Conservation (phyloP, 2,888 invertebrate genomes). For the Drosophila nr. perissopoda region DNA sequence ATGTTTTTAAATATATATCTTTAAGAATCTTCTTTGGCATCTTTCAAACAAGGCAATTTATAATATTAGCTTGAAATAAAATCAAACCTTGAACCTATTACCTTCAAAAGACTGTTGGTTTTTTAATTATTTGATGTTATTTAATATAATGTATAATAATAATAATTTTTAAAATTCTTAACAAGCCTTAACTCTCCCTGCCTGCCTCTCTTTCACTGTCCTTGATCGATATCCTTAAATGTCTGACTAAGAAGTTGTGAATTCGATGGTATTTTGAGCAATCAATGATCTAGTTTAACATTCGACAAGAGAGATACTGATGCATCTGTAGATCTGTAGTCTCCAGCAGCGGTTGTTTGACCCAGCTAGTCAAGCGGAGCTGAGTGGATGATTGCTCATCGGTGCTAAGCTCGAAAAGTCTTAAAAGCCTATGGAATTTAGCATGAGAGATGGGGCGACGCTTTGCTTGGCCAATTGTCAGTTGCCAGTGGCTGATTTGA, state of each 20-base stretch:
- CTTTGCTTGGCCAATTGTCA: constrained; percentile 23
- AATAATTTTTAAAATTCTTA: background rate
- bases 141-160: no score
- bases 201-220: background rate
- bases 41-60: no score
- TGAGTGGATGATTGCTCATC: constrained; percentile 33
- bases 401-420: constrained; percentile 3
- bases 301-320: background rate
- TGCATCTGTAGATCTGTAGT: background rate
- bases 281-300: background rate
- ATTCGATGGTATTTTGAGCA: background rate
- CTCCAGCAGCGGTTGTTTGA: constrained; percentile 18
- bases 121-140: no score
- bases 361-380: constrained; percentile 30
- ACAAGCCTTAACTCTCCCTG: background rate
- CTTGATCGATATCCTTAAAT: background rate
- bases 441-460: constrained; percentile 12
- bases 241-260: background rate
- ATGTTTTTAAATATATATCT: background rate
- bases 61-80: no score
- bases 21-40: background rate
- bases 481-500: background rate
- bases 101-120: no score
- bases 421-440: background rate
- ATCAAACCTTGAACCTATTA: no score